Evolutionary conservation across 1,140 invertebrate genomes (phyloP).

Genomic region (Campodea augens): DNA sequence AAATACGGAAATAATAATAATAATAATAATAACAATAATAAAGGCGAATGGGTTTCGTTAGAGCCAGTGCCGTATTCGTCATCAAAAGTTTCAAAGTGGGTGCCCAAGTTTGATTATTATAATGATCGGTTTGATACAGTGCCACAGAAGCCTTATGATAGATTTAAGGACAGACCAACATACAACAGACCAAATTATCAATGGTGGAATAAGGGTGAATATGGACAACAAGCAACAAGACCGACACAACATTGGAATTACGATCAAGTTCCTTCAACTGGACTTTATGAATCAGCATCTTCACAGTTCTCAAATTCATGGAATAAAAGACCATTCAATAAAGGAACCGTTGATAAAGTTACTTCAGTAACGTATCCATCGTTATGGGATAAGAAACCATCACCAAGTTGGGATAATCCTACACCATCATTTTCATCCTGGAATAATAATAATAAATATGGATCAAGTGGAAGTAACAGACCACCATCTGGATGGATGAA

Average conservation of each 20-base stretch:
- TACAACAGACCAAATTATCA: not conserved
- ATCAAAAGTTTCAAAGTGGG: not conserved
- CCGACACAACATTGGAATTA: not conserved
- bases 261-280: not conserved
- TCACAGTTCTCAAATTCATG: not conserved
- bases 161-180: not conserved
- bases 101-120: not conserved
- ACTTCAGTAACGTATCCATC: no score
- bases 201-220: not conserved
- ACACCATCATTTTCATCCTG: not conserved
- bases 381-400: no score
- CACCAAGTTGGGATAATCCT: no score
- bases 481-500: not conserved
- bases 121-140: not conserved
- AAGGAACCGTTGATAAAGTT: not conserved
- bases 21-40: no score
- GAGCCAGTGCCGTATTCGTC: not conserved
- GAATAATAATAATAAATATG: not conserved
- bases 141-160: no score
- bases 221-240: not conserved
- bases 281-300: not conserved
- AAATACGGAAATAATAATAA: no score
- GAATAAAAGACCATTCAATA: not conserved
- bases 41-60: not conserved
- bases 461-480: not conserved